Percentiles rank a stretch among this genome's conserved stretches.
phyloP scores from a whole-genome alignment of 2,797 vertebrate species.

The Kryptopterus vitreolus region DNA sequence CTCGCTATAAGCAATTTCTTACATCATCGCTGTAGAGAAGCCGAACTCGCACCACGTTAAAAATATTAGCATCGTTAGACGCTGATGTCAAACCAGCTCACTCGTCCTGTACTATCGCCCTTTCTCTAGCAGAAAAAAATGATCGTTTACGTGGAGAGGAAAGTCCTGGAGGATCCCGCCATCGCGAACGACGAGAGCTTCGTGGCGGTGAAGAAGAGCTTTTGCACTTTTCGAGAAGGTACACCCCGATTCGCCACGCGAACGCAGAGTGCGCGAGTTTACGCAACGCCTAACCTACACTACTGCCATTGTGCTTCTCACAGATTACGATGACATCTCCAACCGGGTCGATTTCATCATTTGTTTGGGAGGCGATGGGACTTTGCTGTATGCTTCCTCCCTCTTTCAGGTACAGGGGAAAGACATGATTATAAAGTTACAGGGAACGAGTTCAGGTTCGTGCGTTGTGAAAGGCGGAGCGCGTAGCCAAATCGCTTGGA shows the following conservation, averaged over 20 bases:
- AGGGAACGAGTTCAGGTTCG: neutral
- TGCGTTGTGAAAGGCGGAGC: neutral
- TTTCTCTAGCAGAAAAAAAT: slow-evolving; percentile 82
- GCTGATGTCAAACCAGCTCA: no score
- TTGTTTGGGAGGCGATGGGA: slow-evolving; percentile 81
- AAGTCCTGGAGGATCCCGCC: slow-evolving; percentile 91
- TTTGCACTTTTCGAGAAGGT: slow-evolving; percentile 98
- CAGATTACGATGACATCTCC: slow-evolving; percentile 81
- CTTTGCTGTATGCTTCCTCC: slow-evolving; percentile 80
- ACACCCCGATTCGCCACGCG: neutral
- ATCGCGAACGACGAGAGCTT: slow-evolving; percentile 88
- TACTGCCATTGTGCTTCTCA: slow-evolving; percentile 5
- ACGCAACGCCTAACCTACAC: neutral
- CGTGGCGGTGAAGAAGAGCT: slow-evolving; percentile 85
- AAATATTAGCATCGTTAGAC: neutral
- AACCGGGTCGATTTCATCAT: slow-evolving; percentile 81
- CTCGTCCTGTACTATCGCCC: neutral
- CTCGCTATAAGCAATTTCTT: neutral
- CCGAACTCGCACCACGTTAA: neutral
- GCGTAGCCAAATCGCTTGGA: neutral
- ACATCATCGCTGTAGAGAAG: neutral
- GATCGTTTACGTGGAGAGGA: slow-evolving; percentile 97
- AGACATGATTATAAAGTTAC: neutral
- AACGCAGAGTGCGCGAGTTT: neutral
- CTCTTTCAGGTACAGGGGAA: slow-evolving; percentile 75